These are phyloP conservation scores for Salminus brasiliensis DNA, from an alignment of 2,113 vertebrate genomes.

Conservation along the genomic window DNA sequence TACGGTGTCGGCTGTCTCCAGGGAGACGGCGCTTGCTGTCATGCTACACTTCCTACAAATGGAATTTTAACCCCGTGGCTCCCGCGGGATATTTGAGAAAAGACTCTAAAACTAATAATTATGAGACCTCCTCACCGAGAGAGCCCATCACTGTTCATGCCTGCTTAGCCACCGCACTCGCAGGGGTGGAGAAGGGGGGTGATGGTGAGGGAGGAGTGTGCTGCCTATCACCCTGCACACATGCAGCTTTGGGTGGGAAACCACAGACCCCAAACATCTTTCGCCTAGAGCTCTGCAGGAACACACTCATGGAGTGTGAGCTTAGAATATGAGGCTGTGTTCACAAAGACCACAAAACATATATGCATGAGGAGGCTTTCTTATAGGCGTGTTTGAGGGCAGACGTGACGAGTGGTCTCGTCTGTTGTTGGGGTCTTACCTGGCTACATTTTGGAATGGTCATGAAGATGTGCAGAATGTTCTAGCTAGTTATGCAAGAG, in stretches of 20 bases:
- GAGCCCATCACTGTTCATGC: constrained; percentile 77
- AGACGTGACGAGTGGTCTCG: too few relatives aligned
- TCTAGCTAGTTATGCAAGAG: too few relatives aligned
- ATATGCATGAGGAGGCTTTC: too few relatives aligned
- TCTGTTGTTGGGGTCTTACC: too few relatives aligned
- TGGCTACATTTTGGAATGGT: too few relatives aligned
- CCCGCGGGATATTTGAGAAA: constrained; percentile 78
- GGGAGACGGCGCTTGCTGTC: constrained; percentile 76
- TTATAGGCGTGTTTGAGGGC: too few relatives aligned
- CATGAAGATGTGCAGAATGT: too few relatives aligned
- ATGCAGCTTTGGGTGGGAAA: not conserved
- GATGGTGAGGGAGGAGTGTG: not conserved
- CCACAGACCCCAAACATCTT: not conserved
- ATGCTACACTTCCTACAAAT: constrained; percentile 83
- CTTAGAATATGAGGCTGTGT: not conserved
- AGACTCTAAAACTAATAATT: constrained; percentile 80
- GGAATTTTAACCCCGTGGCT: constrained; percentile 78
- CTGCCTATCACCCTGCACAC: constrained; percentile 35
- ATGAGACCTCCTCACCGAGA: constrained; percentile 69
- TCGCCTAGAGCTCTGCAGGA: constrained; percentile 17
- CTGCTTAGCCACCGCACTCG: constrained; percentile 70
- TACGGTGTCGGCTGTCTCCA: constrained; percentile 74
- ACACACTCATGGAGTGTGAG: not conserved
- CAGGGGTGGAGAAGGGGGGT: constrained; percentile 47
- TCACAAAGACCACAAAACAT: too few relatives aligned